Evolutionary conservation across 1,140 invertebrate genomes (phyloP), one percentile per base, ranked within the genome.

Genomic region (Bombus picipes): DNA sequence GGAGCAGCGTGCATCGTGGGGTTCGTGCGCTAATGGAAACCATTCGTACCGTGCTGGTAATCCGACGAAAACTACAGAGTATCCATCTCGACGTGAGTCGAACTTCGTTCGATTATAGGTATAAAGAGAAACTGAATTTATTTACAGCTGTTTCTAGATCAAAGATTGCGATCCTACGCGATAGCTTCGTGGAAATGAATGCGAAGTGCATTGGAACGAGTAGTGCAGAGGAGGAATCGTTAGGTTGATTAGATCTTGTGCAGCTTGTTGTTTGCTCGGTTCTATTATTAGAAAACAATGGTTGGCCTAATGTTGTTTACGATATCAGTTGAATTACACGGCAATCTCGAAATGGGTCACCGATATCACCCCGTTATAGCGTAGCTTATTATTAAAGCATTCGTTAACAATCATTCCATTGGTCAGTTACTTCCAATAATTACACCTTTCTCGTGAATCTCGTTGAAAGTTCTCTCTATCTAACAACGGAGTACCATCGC

Each of bases 1-100:
- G 28, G 59, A 68, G 41, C 25, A 28, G 41, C 12, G 32, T 34
- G 68, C 37, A 59, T 68, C 74, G 32, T 62, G 47, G n/a, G n/a
- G 28, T 39, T 25, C 39, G 77, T 8, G 47, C 47, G 86, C 81
- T 88, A 88, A 90, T 90, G 87, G 89, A 90, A 90, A 81, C 86
- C 72, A 75, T 70, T 37, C 15, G 62, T 34, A 75, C n/a, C 57
- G 32, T 70, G 68, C 18, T 62, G 78, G 66, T 87, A 87, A 90
- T 89, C 81, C 78, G 34, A 47, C 71, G 66, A 72, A 78, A 87
- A 87, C 72, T 47, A 70, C 37, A 32, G 66, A 62, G 86, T 86
- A 86, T 86, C 76, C 80, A 74, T 83, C 79, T 81, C 66, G 28
- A 15, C 43, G n/a, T 39, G 43, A 37, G 72, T 25, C 70, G 37